phyloP scores from a whole-genome alignment of 2,113 vertebrate species.

The Vombatus ursinus region DNA sequence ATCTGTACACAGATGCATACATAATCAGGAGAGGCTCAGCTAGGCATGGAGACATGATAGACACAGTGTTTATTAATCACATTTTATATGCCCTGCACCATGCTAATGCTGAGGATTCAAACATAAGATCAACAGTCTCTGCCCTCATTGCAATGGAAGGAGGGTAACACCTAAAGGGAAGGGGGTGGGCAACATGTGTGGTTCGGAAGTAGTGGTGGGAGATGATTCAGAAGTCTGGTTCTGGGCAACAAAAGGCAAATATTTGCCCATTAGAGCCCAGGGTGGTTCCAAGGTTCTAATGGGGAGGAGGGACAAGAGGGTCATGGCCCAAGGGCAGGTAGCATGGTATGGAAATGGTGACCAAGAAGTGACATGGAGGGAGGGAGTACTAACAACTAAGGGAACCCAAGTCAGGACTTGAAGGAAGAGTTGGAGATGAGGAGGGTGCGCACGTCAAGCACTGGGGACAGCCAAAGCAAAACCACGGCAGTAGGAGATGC shows the following conservation, averaged over 20 bases:
- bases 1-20: neutral
- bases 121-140: neutral
- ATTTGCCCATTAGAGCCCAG: neutral
- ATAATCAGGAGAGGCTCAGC: neutral
- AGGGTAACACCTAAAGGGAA: neutral
- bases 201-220: neutral
- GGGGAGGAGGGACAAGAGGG: neutral
- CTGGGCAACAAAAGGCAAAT: neutral
- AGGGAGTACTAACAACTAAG: too few species aligned
- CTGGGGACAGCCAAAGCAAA: neutral
- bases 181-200: too few species aligned
- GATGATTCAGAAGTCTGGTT: neutral
- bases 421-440: neutral
- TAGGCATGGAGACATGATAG: neutral
- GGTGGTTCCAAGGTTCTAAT: neutral
- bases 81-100: neutral
- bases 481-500: neutral
- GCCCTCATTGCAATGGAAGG: neutral
- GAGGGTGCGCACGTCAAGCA: neutral
- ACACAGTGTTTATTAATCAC: neutral
- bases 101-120: neutral
- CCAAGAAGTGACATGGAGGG: neutral
- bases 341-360: neutral
- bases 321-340: neutral
- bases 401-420: neutral